phyloP scores from a whole-genome alignment of 2,888 invertebrate genomes.

The Sphaerophoria taeniata region DNA sequence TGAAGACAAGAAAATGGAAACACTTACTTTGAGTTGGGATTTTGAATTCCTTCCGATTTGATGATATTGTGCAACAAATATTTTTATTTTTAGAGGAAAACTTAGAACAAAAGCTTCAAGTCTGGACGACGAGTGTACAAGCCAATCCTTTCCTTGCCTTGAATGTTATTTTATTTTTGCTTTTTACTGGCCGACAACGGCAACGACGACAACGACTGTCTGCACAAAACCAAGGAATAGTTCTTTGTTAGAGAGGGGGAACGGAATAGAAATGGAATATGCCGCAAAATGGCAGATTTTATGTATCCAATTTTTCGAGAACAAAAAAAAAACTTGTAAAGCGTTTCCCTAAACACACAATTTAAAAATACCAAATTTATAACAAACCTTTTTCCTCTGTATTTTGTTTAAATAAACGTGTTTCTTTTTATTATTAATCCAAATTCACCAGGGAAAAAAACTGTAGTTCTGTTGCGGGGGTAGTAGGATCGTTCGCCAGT shows the following conservation, averaged over 20 bases:
- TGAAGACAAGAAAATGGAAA: slow-evolving; percentile 8
- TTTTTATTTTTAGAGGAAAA: neutral
- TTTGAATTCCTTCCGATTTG: neutral
- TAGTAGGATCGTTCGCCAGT: neutral
- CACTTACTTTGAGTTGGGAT: slow-evolving; percentile 3
- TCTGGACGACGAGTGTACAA: slow-evolving; percentile 10
- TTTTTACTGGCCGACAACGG: slow-evolving; percentile 38
- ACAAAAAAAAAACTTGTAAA: slow-evolving; percentile 26
- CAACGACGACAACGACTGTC: slow-evolving; percentile 12
- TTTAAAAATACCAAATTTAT: slow-evolving; percentile 21
- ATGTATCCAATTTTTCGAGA: slow-evolving; percentile 67
- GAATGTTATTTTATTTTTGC: slow-evolving; percentile 60
- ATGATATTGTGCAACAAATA: slow-evolving; percentile 15
- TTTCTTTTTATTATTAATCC: slow-evolving; percentile 7
- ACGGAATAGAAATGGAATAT: slow-evolving; percentile 72
- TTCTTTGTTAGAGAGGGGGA: slow-evolving; percentile 73
- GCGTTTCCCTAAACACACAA: slow-evolving; percentile 32
- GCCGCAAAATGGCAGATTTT: slow-evolving; percentile 75
- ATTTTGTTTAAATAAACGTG: neutral
- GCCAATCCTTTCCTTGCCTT: slow-evolving; percentile 56
- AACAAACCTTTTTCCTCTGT: slow-evolving; percentile 57
- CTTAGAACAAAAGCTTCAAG: slow-evolving; percentile 10
- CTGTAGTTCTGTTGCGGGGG: slow-evolving; percentile 4
- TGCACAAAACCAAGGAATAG: slow-evolving; percentile 65
- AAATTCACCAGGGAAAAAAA: neutral